Evolutionary conservation across 2,888 invertebrate genomes (phyloP).

Genomic region (Nephrocerus scutellatus): DNA sequence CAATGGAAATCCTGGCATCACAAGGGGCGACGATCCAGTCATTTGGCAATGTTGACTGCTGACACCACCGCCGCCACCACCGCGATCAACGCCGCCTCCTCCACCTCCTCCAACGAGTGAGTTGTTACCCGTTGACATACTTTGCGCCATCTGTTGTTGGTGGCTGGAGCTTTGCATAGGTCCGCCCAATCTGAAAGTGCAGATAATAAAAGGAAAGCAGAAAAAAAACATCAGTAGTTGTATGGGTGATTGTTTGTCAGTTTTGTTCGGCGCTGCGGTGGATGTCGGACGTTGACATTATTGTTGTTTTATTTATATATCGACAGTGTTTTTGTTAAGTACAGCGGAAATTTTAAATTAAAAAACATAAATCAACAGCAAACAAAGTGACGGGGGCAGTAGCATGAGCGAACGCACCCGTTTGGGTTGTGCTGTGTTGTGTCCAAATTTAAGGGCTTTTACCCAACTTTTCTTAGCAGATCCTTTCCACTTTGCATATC

Average conservation of each 20-base stretch:
- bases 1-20: slow-evolving; percentile 83
- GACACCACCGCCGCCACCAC: slow-evolving; percentile 29
- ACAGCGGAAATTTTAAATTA: slow-evolving; percentile 48
- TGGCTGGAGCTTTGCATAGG: slow-evolving; percentile 40
- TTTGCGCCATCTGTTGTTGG: slow-evolving; percentile 49
- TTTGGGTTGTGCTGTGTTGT: slow-evolving; percentile 13
- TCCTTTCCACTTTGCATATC: no score
- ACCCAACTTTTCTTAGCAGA: no score
- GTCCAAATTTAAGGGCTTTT: no score
- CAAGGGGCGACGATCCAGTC: slow-evolving; percentile 65
- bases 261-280: slow-evolving; percentile 12
- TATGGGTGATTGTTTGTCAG: slow-evolving; percentile 13
- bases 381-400: slow-evolving; percentile 24
- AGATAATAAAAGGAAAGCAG: slow-evolving; percentile 15
- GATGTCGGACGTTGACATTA: slow-evolving; percentile 19
- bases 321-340: slow-evolving; percentile 36
- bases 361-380: slow-evolving; percentile 48
- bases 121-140: slow-evolving; percentile 57
- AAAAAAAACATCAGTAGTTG: slow-evolving; percentile 9
- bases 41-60: slow-evolving; percentile 62
- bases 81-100: slow-evolving; percentile 41
- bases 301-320: slow-evolving; percentile 30
- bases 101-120: slow-evolving; percentile 47
- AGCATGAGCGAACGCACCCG: slow-evolving; percentile 18
- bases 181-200: slow-evolving; percentile 45